These are phyloP conservation scores for Hofmannophila pseudospretella DNA, from an alignment of 2,888 invertebrate species.

Conservation along the genomic window DNA sequence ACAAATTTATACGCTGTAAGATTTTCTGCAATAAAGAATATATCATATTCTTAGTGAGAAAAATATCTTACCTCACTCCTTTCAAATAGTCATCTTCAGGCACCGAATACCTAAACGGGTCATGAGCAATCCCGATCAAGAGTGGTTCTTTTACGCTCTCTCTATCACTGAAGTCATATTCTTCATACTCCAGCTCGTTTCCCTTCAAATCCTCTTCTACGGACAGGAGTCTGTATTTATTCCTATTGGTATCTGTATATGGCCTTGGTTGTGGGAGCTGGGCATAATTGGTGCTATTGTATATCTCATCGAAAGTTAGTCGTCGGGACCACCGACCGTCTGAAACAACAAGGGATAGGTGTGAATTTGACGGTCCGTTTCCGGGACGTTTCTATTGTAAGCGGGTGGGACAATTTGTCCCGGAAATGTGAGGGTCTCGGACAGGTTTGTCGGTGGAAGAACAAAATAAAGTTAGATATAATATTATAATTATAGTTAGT, in stretches of 20 bases:
- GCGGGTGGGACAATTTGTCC: too few relatives aligned
- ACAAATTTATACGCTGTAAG: too few relatives aligned
- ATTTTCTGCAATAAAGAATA: too few relatives aligned
- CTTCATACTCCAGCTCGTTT: slow-evolving; percentile 35
- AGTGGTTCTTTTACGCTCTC: slow-evolving; percentile 27
- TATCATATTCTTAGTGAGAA: neutral
- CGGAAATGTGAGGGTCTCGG: too few relatives aligned
- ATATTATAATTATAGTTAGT: too few relatives aligned
- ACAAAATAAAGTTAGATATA: too few relatives aligned
- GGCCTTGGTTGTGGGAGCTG: slow-evolving; percentile 50
- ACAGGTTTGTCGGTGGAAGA: too few relatives aligned
- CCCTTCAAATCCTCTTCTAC: slow-evolving; percentile 29
- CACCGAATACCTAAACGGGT: slow-evolving; percentile 60
- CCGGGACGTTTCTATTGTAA: too few relatives aligned
- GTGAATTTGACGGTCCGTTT: too few relatives aligned
- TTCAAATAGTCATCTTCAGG: slow-evolving; percentile 55
- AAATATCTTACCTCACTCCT: slow-evolving; percentile 50
- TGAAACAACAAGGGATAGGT: slow-evolving; percentile 46
- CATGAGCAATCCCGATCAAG: slow-evolving; percentile 58
- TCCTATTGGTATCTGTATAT: slow-evolving; percentile 26
- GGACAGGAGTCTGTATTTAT: slow-evolving; percentile 7
- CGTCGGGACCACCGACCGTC: slow-evolving; percentile 38
- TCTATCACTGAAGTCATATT: slow-evolving; percentile 22
- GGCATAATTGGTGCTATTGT: slow-evolving; percentile 55
- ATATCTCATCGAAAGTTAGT: slow-evolving; percentile 55